phyloP scores from a whole-genome alignment of 2,888 invertebrate species.

The Hirtodrosophila histrioides region DNA sequence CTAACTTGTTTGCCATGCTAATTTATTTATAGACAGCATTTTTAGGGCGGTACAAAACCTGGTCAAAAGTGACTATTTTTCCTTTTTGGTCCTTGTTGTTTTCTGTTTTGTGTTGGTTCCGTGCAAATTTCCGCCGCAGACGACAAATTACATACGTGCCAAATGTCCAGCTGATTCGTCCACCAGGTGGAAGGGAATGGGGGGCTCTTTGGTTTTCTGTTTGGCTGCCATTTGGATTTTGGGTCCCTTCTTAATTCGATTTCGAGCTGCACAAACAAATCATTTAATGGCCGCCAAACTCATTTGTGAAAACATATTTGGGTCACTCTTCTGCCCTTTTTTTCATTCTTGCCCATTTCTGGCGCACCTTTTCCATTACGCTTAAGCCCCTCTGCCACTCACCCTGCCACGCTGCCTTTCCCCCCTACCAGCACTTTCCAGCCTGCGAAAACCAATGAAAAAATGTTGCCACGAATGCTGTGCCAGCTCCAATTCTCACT shows the following conservation, averaged over 20 bases:
- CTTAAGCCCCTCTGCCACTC: constrained; percentile 8
- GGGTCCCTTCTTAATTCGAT: constrained; percentile 64
- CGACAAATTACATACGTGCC: constrained; percentile 75
- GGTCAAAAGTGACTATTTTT: constrained; percentile 15
- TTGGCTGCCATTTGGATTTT: constrained; percentile 11
- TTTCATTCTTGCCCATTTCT: background rate
- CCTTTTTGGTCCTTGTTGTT: constrained; percentile 11
- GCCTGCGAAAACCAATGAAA: constrained; percentile 3
- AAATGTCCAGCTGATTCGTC: constrained; percentile 44
- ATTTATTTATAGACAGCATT: constrained; percentile 79
- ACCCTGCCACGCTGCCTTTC: constrained; percentile 1
- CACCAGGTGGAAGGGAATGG: no score
- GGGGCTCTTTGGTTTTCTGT: constrained; percentile 1
- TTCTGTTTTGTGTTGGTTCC: constrained; percentile 42
- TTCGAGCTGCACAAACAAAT: constrained; percentile 67
- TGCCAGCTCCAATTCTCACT: constrained; percentile 8
- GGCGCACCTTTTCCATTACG: constrained; percentile 41
- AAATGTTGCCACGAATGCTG: constrained; percentile 24
- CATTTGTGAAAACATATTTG: constrained; percentile 65
- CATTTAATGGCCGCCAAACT: constrained; percentile 67
- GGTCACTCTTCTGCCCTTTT: constrained; percentile 44
- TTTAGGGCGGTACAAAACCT: constrained; percentile 22
- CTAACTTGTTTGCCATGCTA: constrained; percentile 75
- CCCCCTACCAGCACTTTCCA: background rate
- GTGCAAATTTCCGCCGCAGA: constrained; percentile 77